A percentile compares a stretch with the other conserved stretches of the same genome.
Evolutionary conservation across 2,113 vertebrate genomes (phyloP).

Genomic region (Platysteira castanea): DNA sequence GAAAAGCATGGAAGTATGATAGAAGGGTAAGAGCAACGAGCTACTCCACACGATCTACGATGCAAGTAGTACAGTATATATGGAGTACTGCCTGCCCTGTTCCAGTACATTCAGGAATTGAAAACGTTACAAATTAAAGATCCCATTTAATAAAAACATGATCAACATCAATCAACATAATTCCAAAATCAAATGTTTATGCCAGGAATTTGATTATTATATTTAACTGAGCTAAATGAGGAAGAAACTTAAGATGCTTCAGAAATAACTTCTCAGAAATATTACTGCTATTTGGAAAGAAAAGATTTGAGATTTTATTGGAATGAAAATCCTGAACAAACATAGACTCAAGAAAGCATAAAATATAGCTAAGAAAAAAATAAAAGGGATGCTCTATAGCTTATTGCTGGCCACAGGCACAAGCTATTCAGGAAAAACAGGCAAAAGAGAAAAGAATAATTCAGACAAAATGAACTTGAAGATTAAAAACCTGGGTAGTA

Average conservation of each 20-base stretch:
- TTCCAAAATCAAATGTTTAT: neutral
- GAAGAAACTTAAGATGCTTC: neutral
- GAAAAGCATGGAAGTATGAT: neutral
- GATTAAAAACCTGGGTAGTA: neutral
- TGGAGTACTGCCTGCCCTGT: neutral
- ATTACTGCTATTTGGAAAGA: neutral
- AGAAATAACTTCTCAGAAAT: neutral
- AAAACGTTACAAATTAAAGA: neutral
- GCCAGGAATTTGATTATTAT: neutral
- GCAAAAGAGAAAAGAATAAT: neutral
- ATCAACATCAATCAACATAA: neutral
- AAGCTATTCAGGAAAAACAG: neutral
- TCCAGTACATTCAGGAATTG: neutral
- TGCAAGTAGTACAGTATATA: neutral
- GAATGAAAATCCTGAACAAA: neutral
- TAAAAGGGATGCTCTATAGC: neutral
- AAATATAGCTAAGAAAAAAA: neutral
- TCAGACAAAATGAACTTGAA: neutral
- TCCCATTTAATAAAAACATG: neutral
- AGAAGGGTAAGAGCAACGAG: neutral
- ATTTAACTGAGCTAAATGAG: neutral
- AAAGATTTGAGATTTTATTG: neutral
- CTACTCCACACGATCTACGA: rapidly evolving
- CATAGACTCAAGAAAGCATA: neutral
- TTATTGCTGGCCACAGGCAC: neutral